A percentile compares a stretch with the other conserved stretches of the same genome.
phyloP scores from a whole-genome alignment of 1,140 invertebrate species.

The Bombyx mori region DNA sequence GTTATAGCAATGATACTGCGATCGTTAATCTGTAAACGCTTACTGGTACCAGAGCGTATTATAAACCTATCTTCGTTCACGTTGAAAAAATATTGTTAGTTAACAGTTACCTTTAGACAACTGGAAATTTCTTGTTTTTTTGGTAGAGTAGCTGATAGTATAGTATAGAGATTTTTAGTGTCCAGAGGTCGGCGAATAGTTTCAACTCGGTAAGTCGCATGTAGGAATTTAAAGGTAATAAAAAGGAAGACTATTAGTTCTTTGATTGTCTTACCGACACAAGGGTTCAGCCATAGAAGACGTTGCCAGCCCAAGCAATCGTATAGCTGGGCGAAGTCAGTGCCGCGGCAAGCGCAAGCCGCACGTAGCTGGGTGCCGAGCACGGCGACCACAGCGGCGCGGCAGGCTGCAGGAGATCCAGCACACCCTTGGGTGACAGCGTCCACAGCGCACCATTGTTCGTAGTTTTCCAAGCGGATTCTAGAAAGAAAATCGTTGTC shows the following conservation, averaged over 20 bases:
- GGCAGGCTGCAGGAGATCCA: constrained; percentile 84
- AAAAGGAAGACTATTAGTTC: constrained; percentile 73
- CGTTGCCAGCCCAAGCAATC: constrained; percentile 91
- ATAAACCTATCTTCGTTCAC: too few species aligned
- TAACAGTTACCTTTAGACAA: too few species aligned
- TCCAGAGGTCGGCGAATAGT: too few species aligned
- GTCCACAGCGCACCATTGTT: constrained; percentile 91
- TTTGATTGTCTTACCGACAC: constrained; percentile 90
- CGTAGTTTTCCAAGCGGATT: constrained; percentile 85
- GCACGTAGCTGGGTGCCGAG: constrained; percentile 87
- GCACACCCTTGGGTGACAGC: constrained; percentile 90
- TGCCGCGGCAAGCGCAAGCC: constrained; percentile 87
- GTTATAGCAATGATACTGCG: too few species aligned
- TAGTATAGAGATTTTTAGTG: too few species aligned
- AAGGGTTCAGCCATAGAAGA: constrained; percentile 92
- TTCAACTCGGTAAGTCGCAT: too few species aligned
- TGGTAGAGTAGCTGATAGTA: too few species aligned
- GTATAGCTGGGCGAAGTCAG: constrained; percentile 85
- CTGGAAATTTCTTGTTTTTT: too few species aligned
- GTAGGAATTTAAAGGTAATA: too few species aligned
- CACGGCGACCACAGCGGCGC: constrained; percentile 86
- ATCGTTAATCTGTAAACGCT: too few species aligned
- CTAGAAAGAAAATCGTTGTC: constrained; percentile 54
- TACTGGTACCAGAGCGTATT: too few species aligned
- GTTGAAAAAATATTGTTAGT: too few species aligned